Base-by-base conservation (phyloP, 2,888 invertebrate species). In the Lomographa bimaculata region DNA sequence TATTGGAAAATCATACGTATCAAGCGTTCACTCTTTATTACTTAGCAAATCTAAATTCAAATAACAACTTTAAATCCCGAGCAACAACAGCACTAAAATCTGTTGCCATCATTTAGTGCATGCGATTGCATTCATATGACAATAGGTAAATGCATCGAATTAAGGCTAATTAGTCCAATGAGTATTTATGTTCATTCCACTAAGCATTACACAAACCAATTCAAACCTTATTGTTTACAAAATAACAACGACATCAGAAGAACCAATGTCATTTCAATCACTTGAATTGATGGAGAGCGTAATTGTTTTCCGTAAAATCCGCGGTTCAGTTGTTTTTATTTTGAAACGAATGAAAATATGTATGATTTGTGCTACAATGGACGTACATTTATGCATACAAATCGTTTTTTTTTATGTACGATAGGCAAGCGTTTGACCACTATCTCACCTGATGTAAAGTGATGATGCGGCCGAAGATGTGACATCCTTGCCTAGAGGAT, bases 111-210 rank as follows among this genome's bases (percentile, higher is more conserved):
- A 46, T 50, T 46, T 37, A 51, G 29, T 46, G 30, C 35, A 39
- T 60, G 53, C 60, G 54, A 68, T 64, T 62, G 65, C 64, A 57
- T 64, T 67, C 61, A 59, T 65, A 59, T 55, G 45, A 68, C 65
- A 65, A 66, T 67, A 56, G 55, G 63, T 68, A 64, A 69, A 62
- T 75, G 74, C 71, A 78, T 74, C 67, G 74, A 80, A 81, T 82
- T 78, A 79, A 76, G 72, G 78, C 73, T 82, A 79, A 82, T 83
- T 77, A 79, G 74, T 69, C 61, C 77, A 79, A 80, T 77, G 64
- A 64, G 62, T 63, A 69, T 72, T 71, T 71, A 71, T 70, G 64
- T 61, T 57, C 62, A 63, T 56, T 54, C 41, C 50, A 50, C 42
- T 46, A 45, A 43, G 34, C 42, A 46, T 50, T 52, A 46, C 34